Percentiles rank a stretch among this genome's conserved stretches.
Evolutionary conservation across 2,888 invertebrate species (phyloP).

Genomic region (Hedya salicella): DNA sequence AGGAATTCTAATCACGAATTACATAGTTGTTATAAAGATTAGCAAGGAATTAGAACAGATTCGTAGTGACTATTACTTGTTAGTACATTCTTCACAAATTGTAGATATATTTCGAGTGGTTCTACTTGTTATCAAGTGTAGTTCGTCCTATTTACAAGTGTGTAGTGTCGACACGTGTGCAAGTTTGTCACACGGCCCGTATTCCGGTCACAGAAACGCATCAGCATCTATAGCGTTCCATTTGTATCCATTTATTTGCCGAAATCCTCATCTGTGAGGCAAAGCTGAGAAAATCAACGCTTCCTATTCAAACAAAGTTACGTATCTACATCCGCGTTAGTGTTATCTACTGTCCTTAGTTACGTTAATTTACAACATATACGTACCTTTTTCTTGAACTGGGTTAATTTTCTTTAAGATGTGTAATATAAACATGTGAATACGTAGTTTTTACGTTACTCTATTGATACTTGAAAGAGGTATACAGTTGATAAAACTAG

Average conservation of each 20-base stretch:
- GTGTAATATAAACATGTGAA: too few relatives aligned
- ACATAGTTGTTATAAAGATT: too few relatives aligned
- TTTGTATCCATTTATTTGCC: conserved; percentile 67
- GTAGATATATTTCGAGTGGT: background rate
- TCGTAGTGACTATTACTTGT: too few relatives aligned
- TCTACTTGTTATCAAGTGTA: background rate
- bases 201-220: conserved; percentile 54
- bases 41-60: too few relatives aligned
- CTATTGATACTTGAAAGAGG: too few relatives aligned
- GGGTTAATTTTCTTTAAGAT: background rate
- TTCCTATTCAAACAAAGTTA: conserved; percentile 33
- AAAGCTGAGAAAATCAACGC: conserved; percentile 59
- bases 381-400: background rate
- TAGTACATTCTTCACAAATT: too few relatives aligned
- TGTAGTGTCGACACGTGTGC: conserved; percentile 24
- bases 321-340: conserved; percentile 54
- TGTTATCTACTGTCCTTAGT: conserved; percentile 27
- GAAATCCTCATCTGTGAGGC: conserved; percentile 58
- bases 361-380: conserved; percentile 16
- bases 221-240: conserved; percentile 56
- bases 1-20: too few relatives aligned
- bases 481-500: too few relatives aligned
- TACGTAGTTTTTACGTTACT: too few relatives aligned
- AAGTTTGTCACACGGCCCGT: conserved; percentile 41
- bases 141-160: conserved; percentile 27